These are phyloP conservation scores for Drosophila burlai DNA, from an alignment of 1,140 invertebrate species.

Conservation along the genomic window DNA sequence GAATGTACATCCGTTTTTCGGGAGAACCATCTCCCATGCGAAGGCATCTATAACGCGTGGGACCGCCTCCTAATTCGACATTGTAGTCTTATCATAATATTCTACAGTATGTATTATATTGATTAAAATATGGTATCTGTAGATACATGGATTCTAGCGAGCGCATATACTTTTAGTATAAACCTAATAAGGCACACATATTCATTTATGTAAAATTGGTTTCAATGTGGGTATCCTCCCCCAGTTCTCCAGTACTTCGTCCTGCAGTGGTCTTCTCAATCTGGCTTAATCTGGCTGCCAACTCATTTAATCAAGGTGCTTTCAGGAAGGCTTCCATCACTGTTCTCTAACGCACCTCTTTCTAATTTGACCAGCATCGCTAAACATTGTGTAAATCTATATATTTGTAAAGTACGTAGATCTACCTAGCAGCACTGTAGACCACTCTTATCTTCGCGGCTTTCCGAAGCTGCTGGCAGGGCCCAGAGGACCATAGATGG, in stretches of 20 bases:
- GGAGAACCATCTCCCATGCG: not conserved
- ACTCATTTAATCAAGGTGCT: slow-evolving; percentile 12
- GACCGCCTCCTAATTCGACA: slow-evolving; percentile 15
- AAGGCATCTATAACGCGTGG: slow-evolving; percentile 54
- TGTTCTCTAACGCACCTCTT: slow-evolving; percentile 36
- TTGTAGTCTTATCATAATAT: slow-evolving; percentile 56
- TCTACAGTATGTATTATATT: slow-evolving; percentile 67
- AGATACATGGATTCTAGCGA: slow-evolving; percentile 23
- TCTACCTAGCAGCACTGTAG: not conserved
- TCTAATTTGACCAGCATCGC: slow-evolving; percentile 83
- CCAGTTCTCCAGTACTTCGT: slow-evolving; percentile 17
- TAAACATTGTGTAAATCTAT: slow-evolving; percentile 55
- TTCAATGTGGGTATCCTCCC: slow-evolving; percentile 10
- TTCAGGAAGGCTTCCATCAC: not conserved
- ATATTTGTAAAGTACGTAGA: slow-evolving; percentile 3
- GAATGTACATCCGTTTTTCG: not conserved
- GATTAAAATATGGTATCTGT: slow-evolving; percentile 25
- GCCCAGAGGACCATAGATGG: slow-evolving; percentile 73
- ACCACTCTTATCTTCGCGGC: slow-evolving; percentile 72
- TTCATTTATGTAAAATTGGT: slow-evolving; percentile 71
- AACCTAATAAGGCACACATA: slow-evolving; percentile 85
- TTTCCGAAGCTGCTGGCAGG: slow-evolving; percentile 78
- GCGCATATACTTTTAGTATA: slow-evolving; percentile 70
- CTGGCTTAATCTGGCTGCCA: slow-evolving; percentile 5
- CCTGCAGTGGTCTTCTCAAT: slow-evolving; percentile 20